phyloP scores from a whole-genome alignment of 2,888 invertebrate species.

The Eupithecia insigniata region DNA sequence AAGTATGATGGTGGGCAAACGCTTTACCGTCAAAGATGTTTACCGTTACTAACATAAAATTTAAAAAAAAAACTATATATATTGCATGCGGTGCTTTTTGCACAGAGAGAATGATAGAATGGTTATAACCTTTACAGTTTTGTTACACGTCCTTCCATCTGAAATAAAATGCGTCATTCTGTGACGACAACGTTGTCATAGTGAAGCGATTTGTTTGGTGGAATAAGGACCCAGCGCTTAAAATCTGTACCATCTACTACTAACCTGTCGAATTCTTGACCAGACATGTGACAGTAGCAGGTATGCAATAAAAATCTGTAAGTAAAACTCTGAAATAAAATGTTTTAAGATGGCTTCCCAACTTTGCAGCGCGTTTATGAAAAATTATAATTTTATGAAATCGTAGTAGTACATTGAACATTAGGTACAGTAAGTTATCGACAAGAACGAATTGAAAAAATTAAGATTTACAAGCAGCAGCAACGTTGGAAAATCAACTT shows the following conservation, averaged over 20 bases:
- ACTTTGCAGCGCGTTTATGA: not conserved
- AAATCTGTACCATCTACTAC: not conserved
- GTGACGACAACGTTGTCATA: no score
- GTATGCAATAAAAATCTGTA: slow-evolving; percentile 4
- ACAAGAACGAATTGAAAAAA: not conserved
- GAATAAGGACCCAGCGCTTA: not conserved
- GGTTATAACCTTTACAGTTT: no score
- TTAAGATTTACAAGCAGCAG: not conserved
- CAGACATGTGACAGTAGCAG: not conserved
- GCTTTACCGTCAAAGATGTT: no score
- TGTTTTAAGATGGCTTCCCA: not conserved
- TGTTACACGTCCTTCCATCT: no score
- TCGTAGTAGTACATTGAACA: not conserved
- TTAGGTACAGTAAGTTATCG: not conserved
- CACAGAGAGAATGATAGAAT: no score
- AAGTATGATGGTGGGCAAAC: no score
- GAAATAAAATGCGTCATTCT: no score
- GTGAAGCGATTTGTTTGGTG: no score
- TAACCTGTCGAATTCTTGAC: slow-evolving; percentile 1
- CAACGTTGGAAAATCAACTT: not conserved
- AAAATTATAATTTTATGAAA: not conserved
- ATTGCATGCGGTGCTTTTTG: no score
- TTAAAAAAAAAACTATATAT: no score
- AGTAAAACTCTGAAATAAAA: slow-evolving; percentile 4
- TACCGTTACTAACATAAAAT: no score